Evolutionary conservation across 2,113 vertebrate genomes (phyloP), one percentile per base, ranked within the genome.

Genomic region (Mustela nigripes): DNA sequence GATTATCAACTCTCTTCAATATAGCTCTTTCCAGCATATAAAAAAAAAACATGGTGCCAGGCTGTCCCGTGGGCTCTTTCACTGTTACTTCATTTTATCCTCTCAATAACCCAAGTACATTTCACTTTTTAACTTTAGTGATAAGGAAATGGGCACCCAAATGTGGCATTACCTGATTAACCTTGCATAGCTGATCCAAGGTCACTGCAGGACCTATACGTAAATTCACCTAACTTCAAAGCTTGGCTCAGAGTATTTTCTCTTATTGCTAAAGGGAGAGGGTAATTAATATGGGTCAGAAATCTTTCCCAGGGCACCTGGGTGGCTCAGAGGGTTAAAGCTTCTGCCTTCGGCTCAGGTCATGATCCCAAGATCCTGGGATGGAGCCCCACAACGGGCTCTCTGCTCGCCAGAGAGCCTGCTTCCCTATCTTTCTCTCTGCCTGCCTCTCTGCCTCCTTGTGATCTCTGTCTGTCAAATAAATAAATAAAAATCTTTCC

Each of bases 101-200:
- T 91, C 48, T 95, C 22, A 56, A 39, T 9, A 91, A 48, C 7
- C 7, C 45, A 56, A 79, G 36, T 56, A 93, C 45, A 76, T 81
- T 91, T 95, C 31, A 28, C 31, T 83, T 87, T 92, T 69, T 56
- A 45, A 50, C 87, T 80, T 96, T 82, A 89, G 45, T 33, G 33
- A 53, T 73, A 26, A 93, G 60, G 82, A 95, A 73, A 80, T 90
- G 69, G 48, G 56, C 69, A 67, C 31, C 33, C 12, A 56, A 74
- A 48, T 5, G 31, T 39, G 10, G 73, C 39, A 1, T 24, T 85
- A 84, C 89, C 81, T 85, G 56, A 4, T 60, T 82, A 78, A 73
- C 1, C 31, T 63, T 82, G 73, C 33, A 33, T 56, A 80, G 33
- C 50, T 81, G 69, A 91, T 91, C 84, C 92, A 62, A 87, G 48